Base-by-base conservation (phyloP, 2,888 invertebrate species). In the Tortricodes alternella region DNA sequence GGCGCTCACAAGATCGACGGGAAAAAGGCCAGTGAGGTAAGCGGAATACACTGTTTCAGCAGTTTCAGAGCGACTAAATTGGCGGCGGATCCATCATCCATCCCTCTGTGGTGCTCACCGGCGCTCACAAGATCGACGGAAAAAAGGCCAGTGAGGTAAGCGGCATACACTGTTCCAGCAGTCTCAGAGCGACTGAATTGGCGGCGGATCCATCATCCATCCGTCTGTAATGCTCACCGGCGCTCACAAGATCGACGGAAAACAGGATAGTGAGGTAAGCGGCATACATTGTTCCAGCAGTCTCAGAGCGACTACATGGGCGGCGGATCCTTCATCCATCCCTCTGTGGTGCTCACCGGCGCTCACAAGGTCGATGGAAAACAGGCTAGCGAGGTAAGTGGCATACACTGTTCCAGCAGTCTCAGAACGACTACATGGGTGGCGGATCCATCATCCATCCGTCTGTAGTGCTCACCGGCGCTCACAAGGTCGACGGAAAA, bases 401-500 rank as follows among this genome's bases (percentile, higher is more conserved):
- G 27, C 16, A 3, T 19, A 19, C 18, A 5, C n/a, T 18, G 9
- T 9, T 9, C 8, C 16, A 35, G 16, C 19, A 1, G 37, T 9
- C 19, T 3, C n/a, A 6, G 9, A 19, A 2, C 4, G 1, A 3
- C 7, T 4, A 4, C 5, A 16, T 4, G 2, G 95, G 95, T 64
- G 95, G 95, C 0, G 96, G 95, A 3, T 92, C 95, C 0, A 78
- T 96, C n/a, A 94, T 96, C 60, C 93, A 94, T 64, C 93, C 92
- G 0, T 82, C 81, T 46, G 94, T 94, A 0, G 94, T 95, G 0
- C 67, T 96, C 11, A 96, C 96, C 0, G 94, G 95, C 0, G 95
- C 95, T 1, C 96, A 96, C 75, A 96, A 95, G 71, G 93, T 96
- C 16, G 71, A n/a, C n/a, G n/a, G n/a, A 55, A 9, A 49, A 46